A percentile compares a stretch with the other conserved stretches of the same genome.
Conservation (phyloP, 2,797 vertebrate genomes). For the Acestrorhynchus altus region DNA sequence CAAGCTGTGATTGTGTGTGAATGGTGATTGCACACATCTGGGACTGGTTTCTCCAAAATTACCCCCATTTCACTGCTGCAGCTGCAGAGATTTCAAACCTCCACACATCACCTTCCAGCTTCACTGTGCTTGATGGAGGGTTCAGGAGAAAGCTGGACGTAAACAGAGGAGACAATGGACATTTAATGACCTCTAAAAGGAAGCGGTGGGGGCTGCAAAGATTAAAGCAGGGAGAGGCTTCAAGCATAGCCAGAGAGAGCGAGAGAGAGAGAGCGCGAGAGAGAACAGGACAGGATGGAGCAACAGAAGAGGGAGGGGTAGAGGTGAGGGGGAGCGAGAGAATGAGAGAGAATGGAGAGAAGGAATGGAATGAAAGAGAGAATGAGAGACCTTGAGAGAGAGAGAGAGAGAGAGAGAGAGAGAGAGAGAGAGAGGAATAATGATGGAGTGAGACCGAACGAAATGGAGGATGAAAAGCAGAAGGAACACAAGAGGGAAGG, state of each 20-base stretch:
- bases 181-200: slow-evolving; percentile 45
- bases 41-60: slow-evolving; percentile 39
- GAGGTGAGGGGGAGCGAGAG: slow-evolving; percentile 5
- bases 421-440: too few species aligned
- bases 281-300: slow-evolving; percentile 37
- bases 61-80: slow-evolving; percentile 4
- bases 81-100: background rate
- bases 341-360: background rate
- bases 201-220: slow-evolving; percentile 27
- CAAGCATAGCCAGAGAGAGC: slow-evolving; percentile 16
- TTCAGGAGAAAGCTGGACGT: slow-evolving; percentile 24
- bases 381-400: too few species aligned
- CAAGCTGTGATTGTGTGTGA: slow-evolving; percentile 21
- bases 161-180: slow-evolving; percentile 41
- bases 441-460: background rate
- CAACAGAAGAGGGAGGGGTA: slow-evolving; percentile 18
- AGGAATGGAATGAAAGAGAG: background rate
- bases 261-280: slow-evolving; percentile 21
- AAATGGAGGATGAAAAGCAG: slow-evolving; percentile 30
- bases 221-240: slow-evolving; percentile 46
- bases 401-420: background rate
- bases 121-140: background rate
- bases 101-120: background rate
- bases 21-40: slow-evolving; percentile 45
- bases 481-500: background rate